Conservation (phyloP, 2,113 vertebrate species). For the Castor canadensis region DNA sequence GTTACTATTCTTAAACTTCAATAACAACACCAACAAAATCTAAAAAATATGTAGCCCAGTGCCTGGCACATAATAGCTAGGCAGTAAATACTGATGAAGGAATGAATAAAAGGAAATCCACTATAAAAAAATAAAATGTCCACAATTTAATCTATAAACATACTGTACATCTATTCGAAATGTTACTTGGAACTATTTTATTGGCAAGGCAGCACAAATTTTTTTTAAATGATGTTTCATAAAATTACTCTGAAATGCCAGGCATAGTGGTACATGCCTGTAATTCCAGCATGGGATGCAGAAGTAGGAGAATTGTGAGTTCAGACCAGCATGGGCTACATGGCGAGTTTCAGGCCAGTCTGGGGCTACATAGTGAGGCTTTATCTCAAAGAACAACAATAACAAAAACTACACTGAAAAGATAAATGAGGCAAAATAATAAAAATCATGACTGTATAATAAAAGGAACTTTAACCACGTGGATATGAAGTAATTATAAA, state of each 20-base stretch:
- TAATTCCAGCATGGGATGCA: not conserved
- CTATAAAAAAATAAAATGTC: not conserved
- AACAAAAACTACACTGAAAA: not conserved
- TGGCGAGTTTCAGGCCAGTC: not conserved
- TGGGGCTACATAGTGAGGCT: not conserved
- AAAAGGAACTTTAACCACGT: not conserved
- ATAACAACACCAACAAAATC: not conserved
- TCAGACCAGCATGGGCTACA: not conserved
- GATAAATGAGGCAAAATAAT: not conserved
- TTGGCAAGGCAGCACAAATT: not conserved
- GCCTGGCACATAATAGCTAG: not conserved
- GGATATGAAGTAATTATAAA: not conserved
- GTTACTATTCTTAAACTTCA: too few species aligned
- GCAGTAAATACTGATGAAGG: not conserved
- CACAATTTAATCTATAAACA: not conserved
- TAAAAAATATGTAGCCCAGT: not conserved
- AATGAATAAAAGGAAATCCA: not conserved
- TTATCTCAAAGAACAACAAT: not conserved
- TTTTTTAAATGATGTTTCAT: not conserved
- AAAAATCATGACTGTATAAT: not conserved
- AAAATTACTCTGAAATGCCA: not conserved
- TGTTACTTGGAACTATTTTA: not conserved
- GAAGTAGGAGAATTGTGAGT: not conserved
- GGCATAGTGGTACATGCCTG: not conserved
- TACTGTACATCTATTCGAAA: not conserved